Evolutionary conservation across 2,113 vertebrate species (phyloP).

Genomic region (Tupaia tana): DNA sequence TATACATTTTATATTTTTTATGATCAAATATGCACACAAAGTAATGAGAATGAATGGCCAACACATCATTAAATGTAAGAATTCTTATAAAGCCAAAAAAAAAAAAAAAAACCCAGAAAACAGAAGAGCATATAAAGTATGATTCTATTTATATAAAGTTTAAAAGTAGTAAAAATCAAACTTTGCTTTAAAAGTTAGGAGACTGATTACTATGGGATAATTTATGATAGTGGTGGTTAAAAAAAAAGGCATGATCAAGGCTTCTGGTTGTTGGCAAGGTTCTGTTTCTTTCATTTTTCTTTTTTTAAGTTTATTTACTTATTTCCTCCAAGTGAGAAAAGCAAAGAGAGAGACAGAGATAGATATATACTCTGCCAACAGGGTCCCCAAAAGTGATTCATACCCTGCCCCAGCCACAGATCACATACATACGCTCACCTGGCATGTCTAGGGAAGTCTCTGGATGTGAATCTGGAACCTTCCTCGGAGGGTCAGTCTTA

Average conservation of each 20-base stretch:
- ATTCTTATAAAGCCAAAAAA: not conserved
- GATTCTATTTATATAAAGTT: not conserved
- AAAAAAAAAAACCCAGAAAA: not conserved
- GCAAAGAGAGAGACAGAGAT: too few relatives aligned
- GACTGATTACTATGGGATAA: not conserved
- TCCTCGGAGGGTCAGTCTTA: too few relatives aligned
- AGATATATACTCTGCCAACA: too few relatives aligned
- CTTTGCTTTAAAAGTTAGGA: not conserved
- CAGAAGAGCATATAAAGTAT: not conserved
- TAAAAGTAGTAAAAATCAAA: not conserved
- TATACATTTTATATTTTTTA: too few relatives aligned
- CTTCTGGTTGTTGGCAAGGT: not conserved
- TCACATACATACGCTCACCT: too few relatives aligned
- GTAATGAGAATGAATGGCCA: not conserved
- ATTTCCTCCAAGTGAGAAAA: too few relatives aligned
- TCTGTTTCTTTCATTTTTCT: not conserved
- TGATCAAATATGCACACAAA: not conserved
- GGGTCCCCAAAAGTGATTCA: too few relatives aligned
- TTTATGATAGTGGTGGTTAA: not conserved
- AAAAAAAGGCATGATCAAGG: not conserved
- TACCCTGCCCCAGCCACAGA: too few relatives aligned
- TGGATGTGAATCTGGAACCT: too few relatives aligned
- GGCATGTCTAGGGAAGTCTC: too few relatives aligned
- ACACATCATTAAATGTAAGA: not conserved
- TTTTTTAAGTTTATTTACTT: too few relatives aligned